Base-by-base conservation (phyloP, 1,140 invertebrate genomes). In the Drosophila burlai region DNA sequence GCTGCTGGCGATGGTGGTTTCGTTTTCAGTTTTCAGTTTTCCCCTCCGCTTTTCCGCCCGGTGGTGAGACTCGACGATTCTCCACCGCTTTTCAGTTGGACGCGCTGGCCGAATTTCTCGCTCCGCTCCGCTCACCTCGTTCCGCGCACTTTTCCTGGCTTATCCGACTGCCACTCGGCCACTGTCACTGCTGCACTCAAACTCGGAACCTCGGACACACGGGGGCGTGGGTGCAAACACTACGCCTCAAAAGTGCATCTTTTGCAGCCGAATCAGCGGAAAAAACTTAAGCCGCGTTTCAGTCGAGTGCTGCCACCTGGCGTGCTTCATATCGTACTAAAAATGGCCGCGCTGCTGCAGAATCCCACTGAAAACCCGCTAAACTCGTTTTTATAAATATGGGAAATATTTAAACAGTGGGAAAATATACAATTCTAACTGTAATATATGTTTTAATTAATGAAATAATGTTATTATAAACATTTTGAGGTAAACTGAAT, bases 161-260 rank as follows among this genome's bases (percentile, higher is more conserved):
- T 65, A 50, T 34, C 43, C 45, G 50, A 71, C 46, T 60, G 45
- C 69, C 40, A 71, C 64, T 58, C 59, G 15, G 59, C 29, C 26
- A 21, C 57, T 59, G 57, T 42, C 47, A 52, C 61, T 64, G 49
- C 61, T 52, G 61, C 61, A 54, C 67, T 71, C 59, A 34, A 67
- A 67, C 43, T 65, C 43, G 60, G 36, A 45, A 43, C 49, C 46
- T 63, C 24, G 60, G 34, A 63, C 46, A 57, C 36, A 26, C 54
- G 60, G 54, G 63, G 67, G 63, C 63, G 67, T 71, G 67, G 67
- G 67, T 67, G 67, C 67, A 69, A 64, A 55, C 67, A 34, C 67
- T 54, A 24, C 67, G 67, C 47, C 67, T 71, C 36, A 75, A 76
- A 76, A 76, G 49, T 76, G 73, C 73, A 76, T 76, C 50, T 66